Evolutionary conservation across 2,113 vertebrate genomes (phyloP), one percentile per base, ranked within the genome.

Genomic region (Candoia aspera): DNA sequence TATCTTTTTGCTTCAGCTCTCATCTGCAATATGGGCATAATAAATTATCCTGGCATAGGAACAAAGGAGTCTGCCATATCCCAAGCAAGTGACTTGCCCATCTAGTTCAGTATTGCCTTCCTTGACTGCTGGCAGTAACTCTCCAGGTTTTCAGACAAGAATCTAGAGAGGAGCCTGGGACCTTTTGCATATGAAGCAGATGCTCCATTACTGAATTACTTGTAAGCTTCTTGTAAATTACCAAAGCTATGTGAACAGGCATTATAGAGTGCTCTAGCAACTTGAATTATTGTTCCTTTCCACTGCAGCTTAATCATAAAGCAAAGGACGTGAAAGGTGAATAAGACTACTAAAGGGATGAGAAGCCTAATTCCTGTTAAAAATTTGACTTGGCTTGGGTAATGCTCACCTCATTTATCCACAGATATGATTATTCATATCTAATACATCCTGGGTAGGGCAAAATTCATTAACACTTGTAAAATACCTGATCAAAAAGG

Each of bases 401-500:
- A 26, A 73, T 55, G 46, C 60, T 73, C 24, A 33, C 62, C 12
- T 6, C 6, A 85, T 90, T 24, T 73, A 73, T 55, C 64, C 58
- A 42, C 37, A 24, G 11, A 58, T 33, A 23, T 24, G 21, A 57
- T 93, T 58, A 89, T 91, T 88, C 64, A 90, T 33, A 58, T 49
- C 53, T 86, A 55, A 89, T 58, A 89, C 54, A 91, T 68, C 79
- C 26, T 58, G 79, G 87, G 90, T 85, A 33, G 9, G 46, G 90
- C 87, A 94, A 58, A 92, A 33, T 84, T 91, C 62, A 88, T 91
- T 88, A 91, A 84, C 33, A 59, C 54, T 54, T 46, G 33, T 60
- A 88, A 88, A 62, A 55, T 55, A 91, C 33, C 59, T 54, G 24
- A 86, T 92, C 55, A 60, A 26, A 58, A 90, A 54, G 0, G 86